A percentile compares a stretch with the other conserved stretches of the same genome.
Evolutionary conservation across 2,888 invertebrate species (phyloP).

Genomic region (Synanthedon andrenaeformis): DNA sequence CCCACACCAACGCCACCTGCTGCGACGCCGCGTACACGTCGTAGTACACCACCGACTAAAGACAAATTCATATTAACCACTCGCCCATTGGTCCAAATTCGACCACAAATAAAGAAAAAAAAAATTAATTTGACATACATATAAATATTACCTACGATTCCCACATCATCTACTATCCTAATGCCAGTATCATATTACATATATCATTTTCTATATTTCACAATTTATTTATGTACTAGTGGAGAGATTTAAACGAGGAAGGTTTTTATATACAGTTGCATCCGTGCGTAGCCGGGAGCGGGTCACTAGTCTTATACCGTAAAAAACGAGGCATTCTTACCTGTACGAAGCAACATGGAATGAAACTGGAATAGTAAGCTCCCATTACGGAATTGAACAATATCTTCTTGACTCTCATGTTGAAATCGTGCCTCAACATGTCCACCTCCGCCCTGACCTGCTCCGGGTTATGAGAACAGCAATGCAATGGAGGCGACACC

Average conservation of each 20-base stretch:
- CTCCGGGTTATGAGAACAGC: conserved; percentile 78
- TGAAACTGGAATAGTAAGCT: conserved; percentile 89
- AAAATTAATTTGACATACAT: no score
- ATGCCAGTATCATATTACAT: no score
- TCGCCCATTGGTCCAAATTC: not conserved
- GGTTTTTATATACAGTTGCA: no score
- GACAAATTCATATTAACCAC: conserved; percentile 3
- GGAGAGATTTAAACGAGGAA: no score
- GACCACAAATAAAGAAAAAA: not conserved
- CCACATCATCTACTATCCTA: no score
- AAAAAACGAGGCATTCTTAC: conserved; percentile 38
- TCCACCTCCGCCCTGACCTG: conserved; percentile 88
- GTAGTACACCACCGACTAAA: conserved; percentile 77
- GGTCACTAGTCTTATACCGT: no score
- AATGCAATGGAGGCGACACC: conserved; percentile 77
- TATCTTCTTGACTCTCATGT: conserved; percentile 88
- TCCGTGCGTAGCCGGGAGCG: no score
- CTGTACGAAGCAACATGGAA: conserved; percentile 91
- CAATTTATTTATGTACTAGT: no score
- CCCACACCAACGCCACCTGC: conserved; percentile 86
- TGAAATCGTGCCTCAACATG: conserved; percentile 86
- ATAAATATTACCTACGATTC: no score
- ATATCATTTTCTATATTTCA: no score
- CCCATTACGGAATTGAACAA: conserved; percentile 85
- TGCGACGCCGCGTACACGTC: conserved; percentile 87